Conservation (phyloP, 2,113 vertebrate genomes). For the Spizaetus ornatus region DNA sequence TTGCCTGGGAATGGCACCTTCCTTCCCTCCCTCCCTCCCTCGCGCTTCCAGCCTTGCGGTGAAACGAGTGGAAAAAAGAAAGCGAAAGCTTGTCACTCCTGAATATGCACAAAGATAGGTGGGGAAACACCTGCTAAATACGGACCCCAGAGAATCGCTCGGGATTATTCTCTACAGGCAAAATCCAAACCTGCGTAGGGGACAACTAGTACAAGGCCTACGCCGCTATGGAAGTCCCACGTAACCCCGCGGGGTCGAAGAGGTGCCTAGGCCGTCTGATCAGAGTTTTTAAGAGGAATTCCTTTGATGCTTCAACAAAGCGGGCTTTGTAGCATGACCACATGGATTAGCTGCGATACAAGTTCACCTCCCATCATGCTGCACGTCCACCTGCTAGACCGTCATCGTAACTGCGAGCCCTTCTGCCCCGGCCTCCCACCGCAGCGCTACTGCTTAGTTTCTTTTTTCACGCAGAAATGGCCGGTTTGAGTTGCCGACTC, state of each 20-base stretch:
- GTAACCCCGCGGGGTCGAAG: background rate
- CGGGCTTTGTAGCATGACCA: constrained; percentile 7
- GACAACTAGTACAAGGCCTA: background rate
- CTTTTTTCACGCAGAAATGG: constrained; percentile 50
- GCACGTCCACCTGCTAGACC: background rate
- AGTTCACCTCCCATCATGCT: background rate
- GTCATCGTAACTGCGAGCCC: background rate
- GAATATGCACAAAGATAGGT: constrained; percentile 42
- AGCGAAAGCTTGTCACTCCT: constrained; percentile 43
- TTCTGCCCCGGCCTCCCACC: background rate
- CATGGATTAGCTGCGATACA: background rate
- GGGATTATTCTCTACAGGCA: background rate
- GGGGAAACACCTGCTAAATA: constrained; percentile 16
- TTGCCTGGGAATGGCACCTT: background rate
- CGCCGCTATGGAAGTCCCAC: background rate
- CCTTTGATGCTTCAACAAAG: constrained; percentile 7
- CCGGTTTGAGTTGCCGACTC: background rate
- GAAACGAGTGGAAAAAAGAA: constrained; percentile 14
- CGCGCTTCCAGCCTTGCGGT: background rate
- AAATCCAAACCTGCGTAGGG: constrained; percentile 2
- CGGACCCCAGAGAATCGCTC: background rate
- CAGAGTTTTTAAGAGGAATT: constrained; percentile 11
- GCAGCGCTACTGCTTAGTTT: constrained; percentile 38
- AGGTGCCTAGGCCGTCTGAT: background rate
- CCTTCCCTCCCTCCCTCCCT: background rate